Evolutionary conservation across 2,888 invertebrate species (phyloP), one percentile per base, ranked within the genome.

Genomic region (Heliconius cydno): DNA sequence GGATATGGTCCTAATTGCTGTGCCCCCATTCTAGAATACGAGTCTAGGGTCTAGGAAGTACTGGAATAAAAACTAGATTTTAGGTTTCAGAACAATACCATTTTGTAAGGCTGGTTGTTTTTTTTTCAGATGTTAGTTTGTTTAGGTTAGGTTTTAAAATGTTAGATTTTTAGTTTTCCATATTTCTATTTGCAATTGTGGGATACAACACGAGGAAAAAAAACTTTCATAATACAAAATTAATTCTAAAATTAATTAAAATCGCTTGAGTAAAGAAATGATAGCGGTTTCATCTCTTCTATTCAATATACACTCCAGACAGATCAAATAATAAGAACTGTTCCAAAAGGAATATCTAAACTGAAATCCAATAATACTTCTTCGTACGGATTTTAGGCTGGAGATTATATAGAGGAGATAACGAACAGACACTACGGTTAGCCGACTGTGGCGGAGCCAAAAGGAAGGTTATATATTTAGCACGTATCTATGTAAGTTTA

Each of bases 281-380:
- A 13, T 41, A 19, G 25, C 74, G 15, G 4, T 34, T 74, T 63
- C n/a, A 63, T 41, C 38, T 15, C 15, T 63, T 1, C 57, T n/a
- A n/a, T 34, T 52, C 30, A 28, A 34, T 65, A 28, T 65, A 65
- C 41, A 25, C 41, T 75, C 38, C 63, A 66, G 75, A 75, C 71
- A 65, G 22, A 65, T 74, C 80, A 78, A 80, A 80, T 76, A 78
- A 80, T 77, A 74, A 78, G 73, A 73, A 34, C 70, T 46, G 74
- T 81, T 71, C 82, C 71, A 84, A 83, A 85, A 85, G 84, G 87
- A 87, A 86, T 86, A 88, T 87, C 87, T 86, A 87, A 85, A 83
- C 85, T 82, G 86, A 87, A 89, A 91, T 91, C 91, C 90, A 92
- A 91, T 92, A 91, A 90, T 86, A 85, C 88, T 88, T 88, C 88